Conservation (phyloP, 2,797 vertebrate species). For the Ceryle rudis region DNA sequence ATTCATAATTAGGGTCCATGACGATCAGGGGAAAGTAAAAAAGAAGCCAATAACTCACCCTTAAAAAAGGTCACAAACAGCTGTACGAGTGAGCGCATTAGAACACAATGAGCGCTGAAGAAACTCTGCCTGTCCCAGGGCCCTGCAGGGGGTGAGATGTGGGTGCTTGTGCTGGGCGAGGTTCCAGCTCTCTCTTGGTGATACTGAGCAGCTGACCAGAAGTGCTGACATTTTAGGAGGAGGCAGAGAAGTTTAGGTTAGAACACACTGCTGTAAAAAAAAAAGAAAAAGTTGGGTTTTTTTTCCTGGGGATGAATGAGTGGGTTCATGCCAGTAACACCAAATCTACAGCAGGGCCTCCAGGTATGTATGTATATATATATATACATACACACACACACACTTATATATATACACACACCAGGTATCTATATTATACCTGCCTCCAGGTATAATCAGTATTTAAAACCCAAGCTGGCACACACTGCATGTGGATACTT, state of each 20-base stretch:
- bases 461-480: not conserved
- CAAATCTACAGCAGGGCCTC: not conserved
- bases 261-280: not conserved
- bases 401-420: too few species aligned
- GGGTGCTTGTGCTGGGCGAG: not conserved
- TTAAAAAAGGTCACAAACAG: not conserved
- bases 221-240: conserved; percentile 8
- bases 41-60: not conserved
- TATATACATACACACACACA: too few species aligned
- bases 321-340: not conserved
- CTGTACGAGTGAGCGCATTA: not conserved
- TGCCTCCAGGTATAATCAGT: conserved; percentile 8
- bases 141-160: not conserved
- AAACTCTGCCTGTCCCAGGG: not conserved
- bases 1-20: conserved; percentile 46
- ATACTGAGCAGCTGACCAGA: not conserved
- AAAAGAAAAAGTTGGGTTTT: not conserved
- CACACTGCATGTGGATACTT: not conserved
- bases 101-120: not conserved
- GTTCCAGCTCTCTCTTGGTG: not conserved
- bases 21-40: not conserved
- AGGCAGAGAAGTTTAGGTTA: not conserved
- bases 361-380: too few species aligned
- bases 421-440: too few species aligned
- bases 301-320: not conserved